A percentile compares a stretch with the other conserved stretches of the same genome.
These are phyloP conservation scores for Nomada lathburiana DNA, from an alignment of 2,888 invertebrate species.

Conservation along the genomic window DNA sequence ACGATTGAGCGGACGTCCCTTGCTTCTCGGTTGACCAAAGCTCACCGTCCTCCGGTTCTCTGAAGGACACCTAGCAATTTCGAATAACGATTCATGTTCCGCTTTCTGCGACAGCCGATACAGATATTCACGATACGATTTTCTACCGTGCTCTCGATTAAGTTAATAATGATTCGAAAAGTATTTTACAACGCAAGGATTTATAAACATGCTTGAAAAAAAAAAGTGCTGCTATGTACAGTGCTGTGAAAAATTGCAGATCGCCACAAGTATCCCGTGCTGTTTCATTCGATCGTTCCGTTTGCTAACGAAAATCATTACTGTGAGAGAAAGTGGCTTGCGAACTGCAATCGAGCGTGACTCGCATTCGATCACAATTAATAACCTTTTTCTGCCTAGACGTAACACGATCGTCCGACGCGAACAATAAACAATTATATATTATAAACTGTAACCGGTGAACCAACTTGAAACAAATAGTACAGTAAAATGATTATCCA, in stretches of 20 bases:
- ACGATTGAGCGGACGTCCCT: conserved; percentile 71
- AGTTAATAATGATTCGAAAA: not conserved
- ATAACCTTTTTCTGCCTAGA: not conserved
- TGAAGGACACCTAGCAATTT: conserved; percentile 79
- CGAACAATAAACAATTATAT: conserved; percentile 12
- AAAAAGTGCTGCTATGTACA: conserved; percentile 24
- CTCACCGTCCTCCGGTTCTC: conserved; percentile 82
- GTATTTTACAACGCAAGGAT: conserved; percentile 34
- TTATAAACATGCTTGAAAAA: conserved; percentile 38
- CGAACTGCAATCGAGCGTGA: conserved; percentile 6
- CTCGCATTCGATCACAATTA: not conserved
- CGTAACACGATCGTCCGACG: not conserved
- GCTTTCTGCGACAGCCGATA: not conserved
- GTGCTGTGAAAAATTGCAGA: conserved; percentile 34
- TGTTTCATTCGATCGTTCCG: not conserved
- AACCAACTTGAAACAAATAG: not conserved
- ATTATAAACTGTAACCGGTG: conserved; percentile 2
- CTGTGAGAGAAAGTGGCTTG: not conserved
- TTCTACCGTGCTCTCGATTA: conserved; percentile 1
- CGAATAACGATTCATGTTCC: not conserved
- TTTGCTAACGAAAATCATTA: not conserved
- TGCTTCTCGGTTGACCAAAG: conserved; percentile 82
- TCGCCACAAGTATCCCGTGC: not conserved
- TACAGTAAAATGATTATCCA: not conserved
- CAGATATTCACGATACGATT: not conserved